Conservation (phyloP, 1,140 invertebrate species). For the Aplysia californica region DNA sequence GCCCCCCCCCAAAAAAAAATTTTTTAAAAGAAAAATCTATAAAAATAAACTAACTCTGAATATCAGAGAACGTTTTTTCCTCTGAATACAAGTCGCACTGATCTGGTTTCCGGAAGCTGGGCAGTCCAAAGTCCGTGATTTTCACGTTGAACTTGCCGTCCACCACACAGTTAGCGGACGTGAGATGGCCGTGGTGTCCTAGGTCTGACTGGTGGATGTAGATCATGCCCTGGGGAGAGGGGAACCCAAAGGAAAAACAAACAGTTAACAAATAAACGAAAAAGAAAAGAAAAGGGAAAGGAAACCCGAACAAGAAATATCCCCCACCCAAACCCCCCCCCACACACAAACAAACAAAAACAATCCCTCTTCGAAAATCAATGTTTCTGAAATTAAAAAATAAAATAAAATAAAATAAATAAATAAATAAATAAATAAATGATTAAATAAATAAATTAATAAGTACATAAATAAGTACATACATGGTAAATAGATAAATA, state of each 20-base stretch:
- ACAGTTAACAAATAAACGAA: neutral
- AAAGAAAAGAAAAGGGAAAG: neutral
- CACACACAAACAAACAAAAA: neutral
- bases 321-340: too few species aligned
- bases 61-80: too few species aligned
- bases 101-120: constrained; percentile 11
- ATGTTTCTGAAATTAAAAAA: neutral
- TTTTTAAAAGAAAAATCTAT: too few species aligned
- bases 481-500: too few species aligned
- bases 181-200: constrained; percentile 86
- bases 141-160: constrained; percentile 95
- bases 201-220: constrained; percentile 85
- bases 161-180: constrained; percentile 90
- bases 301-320: neutral
- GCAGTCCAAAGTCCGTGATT: constrained; percentile 87
- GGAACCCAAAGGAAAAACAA: neutral
- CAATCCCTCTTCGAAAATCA: neutral
- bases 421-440: too few species aligned
- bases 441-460: too few species aligned
- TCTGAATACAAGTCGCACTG: too few species aligned
- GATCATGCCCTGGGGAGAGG: constrained; percentile 55
- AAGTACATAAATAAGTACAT: neutral
- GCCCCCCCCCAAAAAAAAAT: too few species aligned
- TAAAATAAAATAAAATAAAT: neutral
- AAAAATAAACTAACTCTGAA: too few species aligned